phyloP scores from a whole-genome alignment of 1,140 invertebrate species.

The Nilaparvata lugens region DNA sequence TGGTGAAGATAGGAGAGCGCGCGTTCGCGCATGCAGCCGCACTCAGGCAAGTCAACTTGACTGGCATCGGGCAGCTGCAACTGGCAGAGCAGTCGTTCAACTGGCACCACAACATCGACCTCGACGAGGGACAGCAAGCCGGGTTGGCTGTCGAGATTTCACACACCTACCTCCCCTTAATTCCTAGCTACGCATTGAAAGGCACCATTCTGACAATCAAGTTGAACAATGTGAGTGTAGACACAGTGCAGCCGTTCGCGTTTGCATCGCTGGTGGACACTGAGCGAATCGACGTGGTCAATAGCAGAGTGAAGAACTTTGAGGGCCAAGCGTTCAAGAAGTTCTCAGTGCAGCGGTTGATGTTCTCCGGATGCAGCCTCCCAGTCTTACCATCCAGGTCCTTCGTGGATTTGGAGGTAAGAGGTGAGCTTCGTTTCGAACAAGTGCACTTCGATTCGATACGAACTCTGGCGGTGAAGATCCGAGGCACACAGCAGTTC shows the following conservation, averaged over 20 bases:
- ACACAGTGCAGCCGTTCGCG: slow-evolving; percentile 54
- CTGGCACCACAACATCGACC: slow-evolving; percentile 33
- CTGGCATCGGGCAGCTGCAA: slow-evolving; percentile 39
- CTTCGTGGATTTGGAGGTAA: slow-evolving; percentile 59
- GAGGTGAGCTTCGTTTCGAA: slow-evolving; percentile 45
- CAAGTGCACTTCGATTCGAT: slow-evolving; percentile 36
- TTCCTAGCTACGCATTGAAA: slow-evolving; percentile 56
- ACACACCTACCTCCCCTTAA: slow-evolving; percentile 41
- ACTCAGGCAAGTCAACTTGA: slow-evolving; percentile 39
- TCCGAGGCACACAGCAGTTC: slow-evolving; percentile 45
- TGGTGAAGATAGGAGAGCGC: slow-evolving; percentile 10
- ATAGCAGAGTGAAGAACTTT: slow-evolving; percentile 46
- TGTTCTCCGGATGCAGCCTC: slow-evolving; percentile 44
- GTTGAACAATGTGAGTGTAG: slow-evolving; percentile 49
- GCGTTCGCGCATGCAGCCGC: slow-evolving; percentile 29
- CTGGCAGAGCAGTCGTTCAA: slow-evolving; percentile 32
- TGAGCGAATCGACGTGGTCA: slow-evolving; percentile 40
- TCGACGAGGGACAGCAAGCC: slow-evolving; percentile 25
- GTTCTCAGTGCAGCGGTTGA: slow-evolving; percentile 46
- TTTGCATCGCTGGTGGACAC: slow-evolving; percentile 55
- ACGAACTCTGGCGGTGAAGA: slow-evolving; percentile 44
- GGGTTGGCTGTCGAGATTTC: slow-evolving; percentile 33
- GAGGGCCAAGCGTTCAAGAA: slow-evolving; percentile 69
- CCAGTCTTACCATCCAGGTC: slow-evolving; percentile 51
- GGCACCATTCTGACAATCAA: slow-evolving; percentile 57